These are phyloP conservation scores for Dreissena polymorpha DNA, from an alignment of 1,140 invertebrate genomes.

Conservation along the genomic window DNA sequence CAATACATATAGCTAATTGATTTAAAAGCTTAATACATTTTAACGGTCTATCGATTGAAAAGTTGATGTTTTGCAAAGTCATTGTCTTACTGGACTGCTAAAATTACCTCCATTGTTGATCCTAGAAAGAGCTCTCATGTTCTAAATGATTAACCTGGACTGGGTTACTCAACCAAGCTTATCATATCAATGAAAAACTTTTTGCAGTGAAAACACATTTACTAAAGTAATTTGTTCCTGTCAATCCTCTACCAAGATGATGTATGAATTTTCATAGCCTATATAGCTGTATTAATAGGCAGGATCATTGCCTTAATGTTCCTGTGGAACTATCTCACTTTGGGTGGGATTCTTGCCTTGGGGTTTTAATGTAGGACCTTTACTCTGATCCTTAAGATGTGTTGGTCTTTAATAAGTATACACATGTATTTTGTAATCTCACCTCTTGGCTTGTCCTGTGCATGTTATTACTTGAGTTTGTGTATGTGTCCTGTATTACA, in stretches of 20 bases:
- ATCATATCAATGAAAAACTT: constrained; percentile 35
- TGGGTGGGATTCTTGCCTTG: constrained; percentile 46
- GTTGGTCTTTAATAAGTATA: no score
- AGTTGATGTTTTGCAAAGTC: constrained; percentile 32
- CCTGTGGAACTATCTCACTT: constrained; percentile 13
- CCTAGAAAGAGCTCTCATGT: constrained; percentile 9
- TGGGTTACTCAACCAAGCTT: constrained; percentile 28
- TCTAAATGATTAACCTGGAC: constrained; percentile 30
- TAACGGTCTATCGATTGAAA: constrained; percentile 23
- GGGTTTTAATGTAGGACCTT: no score
- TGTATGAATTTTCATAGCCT: constrained; percentile 22
- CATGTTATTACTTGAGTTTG: no score
- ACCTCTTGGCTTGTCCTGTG: no score
- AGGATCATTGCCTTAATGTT: constrained; percentile 51
- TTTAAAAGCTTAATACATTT: constrained; percentile 23
- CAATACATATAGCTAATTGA: constrained; percentile 6
- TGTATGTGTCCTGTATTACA: no score
- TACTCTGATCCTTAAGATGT: no score
- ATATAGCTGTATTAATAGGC: constrained; percentile 45
- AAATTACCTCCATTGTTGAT: constrained; percentile 33
- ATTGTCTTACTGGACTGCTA: constrained; percentile 35
- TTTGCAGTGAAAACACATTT: constrained; percentile 52
- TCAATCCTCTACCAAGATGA: constrained; percentile 44
- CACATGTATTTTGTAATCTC: no score
- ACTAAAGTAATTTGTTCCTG: constrained; percentile 48